These are phyloP conservation scores for Olivierus martensii DNA, from an alignment of 1,140 invertebrate genomes.

Conservation along the genomic window DNA sequence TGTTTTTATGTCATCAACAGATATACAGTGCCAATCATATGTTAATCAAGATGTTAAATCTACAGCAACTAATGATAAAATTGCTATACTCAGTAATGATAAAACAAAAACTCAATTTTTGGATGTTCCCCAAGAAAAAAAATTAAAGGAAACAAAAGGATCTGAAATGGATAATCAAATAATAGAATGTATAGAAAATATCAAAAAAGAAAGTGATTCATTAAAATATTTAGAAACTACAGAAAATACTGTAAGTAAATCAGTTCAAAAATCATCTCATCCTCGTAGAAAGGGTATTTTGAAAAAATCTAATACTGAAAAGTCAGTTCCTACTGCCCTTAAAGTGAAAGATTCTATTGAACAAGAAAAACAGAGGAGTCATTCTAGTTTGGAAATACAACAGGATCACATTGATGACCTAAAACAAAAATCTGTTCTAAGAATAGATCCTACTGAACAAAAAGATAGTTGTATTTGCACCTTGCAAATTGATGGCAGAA, in stretches of 20 bases:
- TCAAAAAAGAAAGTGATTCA: too few relatives aligned
- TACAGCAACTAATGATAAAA: not conserved
- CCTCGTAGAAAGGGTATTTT: slow-evolving; percentile 1
- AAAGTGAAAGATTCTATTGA: not conserved
- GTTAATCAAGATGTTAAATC: not conserved
- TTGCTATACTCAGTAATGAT: not conserved
- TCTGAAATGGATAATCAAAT: too few relatives aligned
- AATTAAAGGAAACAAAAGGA: too few relatives aligned
- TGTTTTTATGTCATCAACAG: not conserved
- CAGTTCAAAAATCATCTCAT: not conserved
- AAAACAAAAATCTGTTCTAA: too few relatives aligned
- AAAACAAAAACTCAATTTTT: not conserved
- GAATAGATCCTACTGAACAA: too few relatives aligned
- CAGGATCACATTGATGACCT: too few relatives aligned
- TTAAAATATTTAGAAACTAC: not conserved
- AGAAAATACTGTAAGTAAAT: not conserved
- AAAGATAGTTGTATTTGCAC: too few relatives aligned
- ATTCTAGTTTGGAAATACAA: too few relatives aligned
- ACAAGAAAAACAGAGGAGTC: slow-evolving; percentile 1
- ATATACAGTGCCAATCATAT: not conserved
- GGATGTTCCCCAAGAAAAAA: too few relatives aligned
- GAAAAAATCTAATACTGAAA: not conserved
- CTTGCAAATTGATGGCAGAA: too few relatives aligned
- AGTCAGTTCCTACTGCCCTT: not conserved
- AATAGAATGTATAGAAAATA: too few relatives aligned